Conservation (phyloP, 2,113 vertebrate species). For the Psettodes erumei region DNA sequence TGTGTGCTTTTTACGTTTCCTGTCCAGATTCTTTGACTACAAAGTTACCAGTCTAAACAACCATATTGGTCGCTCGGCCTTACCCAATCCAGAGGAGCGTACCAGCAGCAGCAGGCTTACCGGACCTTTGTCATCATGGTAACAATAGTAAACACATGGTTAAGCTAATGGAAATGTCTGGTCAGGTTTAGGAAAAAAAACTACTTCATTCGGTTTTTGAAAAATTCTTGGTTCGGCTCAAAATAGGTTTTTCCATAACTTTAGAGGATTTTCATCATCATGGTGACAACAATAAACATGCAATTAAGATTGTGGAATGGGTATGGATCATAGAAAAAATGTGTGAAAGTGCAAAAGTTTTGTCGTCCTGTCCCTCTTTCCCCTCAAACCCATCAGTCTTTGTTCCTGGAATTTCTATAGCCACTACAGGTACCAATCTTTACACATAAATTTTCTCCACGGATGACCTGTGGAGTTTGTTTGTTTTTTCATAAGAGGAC, state of each 20-base stretch:
- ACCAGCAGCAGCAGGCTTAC: background rate
- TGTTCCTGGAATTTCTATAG: too few relatives aligned
- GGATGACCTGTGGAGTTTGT: too few relatives aligned
- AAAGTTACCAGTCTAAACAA: background rate
- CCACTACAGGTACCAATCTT: too few relatives aligned
- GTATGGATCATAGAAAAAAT: background rate
- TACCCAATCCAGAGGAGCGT: background rate
- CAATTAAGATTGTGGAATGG: too few relatives aligned
- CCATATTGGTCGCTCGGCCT: background rate
- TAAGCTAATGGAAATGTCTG: background rate
- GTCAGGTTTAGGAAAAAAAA: background rate
- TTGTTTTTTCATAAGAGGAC: too few relatives aligned
- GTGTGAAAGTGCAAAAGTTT: background rate
- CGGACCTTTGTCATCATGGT: background rate
- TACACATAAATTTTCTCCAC: too few relatives aligned
- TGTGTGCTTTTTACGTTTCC: constrained; percentile 5
- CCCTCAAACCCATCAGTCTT: too few relatives aligned
- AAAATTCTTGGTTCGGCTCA: background rate
- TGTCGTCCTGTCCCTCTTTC: background rate
- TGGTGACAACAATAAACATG: too few relatives aligned
- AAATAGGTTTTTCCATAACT: background rate
- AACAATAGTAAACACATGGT: background rate
- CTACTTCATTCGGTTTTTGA: background rate
- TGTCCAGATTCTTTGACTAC: background rate
- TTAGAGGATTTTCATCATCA: background rate